These are phyloP conservation scores for Monopterus albus DNA, from an alignment of 2,113 vertebrate genomes.

Conservation along the genomic window DNA sequence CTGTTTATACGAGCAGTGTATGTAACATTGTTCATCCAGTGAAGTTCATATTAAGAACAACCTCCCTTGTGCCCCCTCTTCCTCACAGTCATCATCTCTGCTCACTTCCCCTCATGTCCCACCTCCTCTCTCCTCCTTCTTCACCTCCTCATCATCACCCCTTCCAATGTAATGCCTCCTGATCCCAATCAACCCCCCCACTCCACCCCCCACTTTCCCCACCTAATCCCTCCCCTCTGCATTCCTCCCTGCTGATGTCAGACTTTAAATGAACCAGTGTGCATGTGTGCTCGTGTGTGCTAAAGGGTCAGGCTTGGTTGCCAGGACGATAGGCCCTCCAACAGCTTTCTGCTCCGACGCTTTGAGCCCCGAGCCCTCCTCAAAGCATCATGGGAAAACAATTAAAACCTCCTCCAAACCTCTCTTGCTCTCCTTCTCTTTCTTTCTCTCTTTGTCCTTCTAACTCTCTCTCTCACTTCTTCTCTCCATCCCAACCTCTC, in stretches of 20 bases:
- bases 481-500: conserved; percentile 52
- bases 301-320: conserved; percentile 84
- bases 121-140: neutral
- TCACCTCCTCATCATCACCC: conserved; percentile 31
- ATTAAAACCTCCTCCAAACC: conserved; percentile 94
- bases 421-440: conserved; percentile 78
- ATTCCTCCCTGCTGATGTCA: conserved; percentile 94
- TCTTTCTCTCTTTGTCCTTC: conserved; percentile 52
- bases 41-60: neutral
- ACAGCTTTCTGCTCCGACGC: conserved; percentile 94
- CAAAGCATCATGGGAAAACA: conserved; percentile 98
- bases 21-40: neutral
- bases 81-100: neutral
- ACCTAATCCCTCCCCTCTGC: conserved; percentile 76
- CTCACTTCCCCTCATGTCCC: neutral
- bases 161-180: conserved; percentile 44
- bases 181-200: conserved; percentile 58
- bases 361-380: conserved; percentile 90
- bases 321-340: conserved; percentile 90
- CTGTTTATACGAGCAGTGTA: too few species aligned
- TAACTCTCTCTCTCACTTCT: conserved; percentile 42
- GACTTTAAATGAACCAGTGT: conserved; percentile 87
- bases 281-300: conserved; percentile 32
- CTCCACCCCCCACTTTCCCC: neutral
- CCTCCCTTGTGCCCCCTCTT: neutral